A percentile compares a stretch with the other conserved stretches of the same genome.
Conservation (phyloP, 1,140 invertebrate species). For the Drosophila mojavensis region DNA sequence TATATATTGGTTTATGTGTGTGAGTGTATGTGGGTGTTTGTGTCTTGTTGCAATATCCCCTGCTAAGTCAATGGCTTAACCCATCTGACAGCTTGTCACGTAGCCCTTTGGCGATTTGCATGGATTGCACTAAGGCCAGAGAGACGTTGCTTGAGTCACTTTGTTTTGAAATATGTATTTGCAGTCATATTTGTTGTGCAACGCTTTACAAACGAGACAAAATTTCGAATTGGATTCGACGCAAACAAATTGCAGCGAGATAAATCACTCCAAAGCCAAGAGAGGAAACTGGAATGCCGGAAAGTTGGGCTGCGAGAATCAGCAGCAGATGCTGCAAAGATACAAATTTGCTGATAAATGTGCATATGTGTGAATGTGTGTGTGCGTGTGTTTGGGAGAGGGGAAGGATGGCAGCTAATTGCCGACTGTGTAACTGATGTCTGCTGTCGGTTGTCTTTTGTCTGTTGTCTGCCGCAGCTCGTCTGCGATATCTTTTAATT, state of each 20-base stretch:
- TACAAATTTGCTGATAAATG: conserved; percentile 17
- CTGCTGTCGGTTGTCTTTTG: neutral
- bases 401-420: conserved; percentile 54
- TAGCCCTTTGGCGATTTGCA: conserved; percentile 8
- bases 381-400: neutral
- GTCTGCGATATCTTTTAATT: conserved; percentile 74
- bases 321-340: conserved; percentile 18
- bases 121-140: neutral
- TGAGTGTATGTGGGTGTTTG: neutral
- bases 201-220: conserved; percentile 15
- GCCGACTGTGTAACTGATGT: conserved; percentile 49
- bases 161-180: neutral
- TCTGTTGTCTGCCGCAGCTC: conserved; percentile 11
- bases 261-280: conserved; percentile 29
- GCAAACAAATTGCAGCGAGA: conserved; percentile 32
- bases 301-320: conserved; percentile 12
- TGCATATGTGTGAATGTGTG: neutral
- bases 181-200: conserved; percentile 13
- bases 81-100: conserved; percentile 28
- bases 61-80: conserved; percentile 7
- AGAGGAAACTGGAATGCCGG: conserved; percentile 4
- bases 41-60: neutral
- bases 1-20: neutral
- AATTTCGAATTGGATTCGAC: conserved; percentile 31
- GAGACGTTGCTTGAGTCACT: neutral